These are phyloP conservation scores for Iphiclides podalirius DNA, from an alignment of 2,888 invertebrate species.

Conservation along the genomic window DNA sequence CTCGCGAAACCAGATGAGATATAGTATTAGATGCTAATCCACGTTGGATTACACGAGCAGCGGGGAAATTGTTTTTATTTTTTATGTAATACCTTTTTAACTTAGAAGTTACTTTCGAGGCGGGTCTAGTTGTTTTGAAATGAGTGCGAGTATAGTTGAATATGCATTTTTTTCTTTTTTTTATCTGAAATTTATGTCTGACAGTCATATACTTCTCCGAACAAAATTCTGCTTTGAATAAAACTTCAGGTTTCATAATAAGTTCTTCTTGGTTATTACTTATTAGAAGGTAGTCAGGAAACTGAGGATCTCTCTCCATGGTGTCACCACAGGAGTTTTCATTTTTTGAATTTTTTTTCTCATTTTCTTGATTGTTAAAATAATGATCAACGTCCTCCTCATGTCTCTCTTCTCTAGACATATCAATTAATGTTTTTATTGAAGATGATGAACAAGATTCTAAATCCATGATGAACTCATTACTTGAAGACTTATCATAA, in stretches of 20 bases:
- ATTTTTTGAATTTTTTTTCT: background rate
- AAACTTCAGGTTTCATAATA: background rate
- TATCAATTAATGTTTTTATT: constrained; percentile 7
- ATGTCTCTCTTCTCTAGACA: background rate
- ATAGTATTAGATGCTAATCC: background rate
- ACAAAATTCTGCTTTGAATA: background rate
- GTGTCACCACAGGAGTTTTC: no score
- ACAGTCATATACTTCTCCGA: background rate
- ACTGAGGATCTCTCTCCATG: no score
- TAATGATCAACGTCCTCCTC: background rate
- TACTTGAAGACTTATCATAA: background rate
- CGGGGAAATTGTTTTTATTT: constrained; percentile 34
- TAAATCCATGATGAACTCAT: background rate
- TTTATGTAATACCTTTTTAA: constrained; percentile 29
- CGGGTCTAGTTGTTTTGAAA: constrained; percentile 16
- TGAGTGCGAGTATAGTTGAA: background rate
- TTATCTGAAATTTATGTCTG: background rate
- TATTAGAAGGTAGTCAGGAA: background rate
- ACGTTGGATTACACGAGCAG: constrained; percentile 18
- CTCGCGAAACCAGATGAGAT: constrained; percentile 32
- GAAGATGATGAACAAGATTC: constrained; percentile 10
- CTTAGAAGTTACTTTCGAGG: constrained; percentile 36
- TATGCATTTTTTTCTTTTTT: background rate
- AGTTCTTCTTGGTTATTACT: background rate
- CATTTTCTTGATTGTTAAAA: background rate